Conservation (phyloP, 2,797 vertebrate species). For the Novumbra hubbsi region DNA sequence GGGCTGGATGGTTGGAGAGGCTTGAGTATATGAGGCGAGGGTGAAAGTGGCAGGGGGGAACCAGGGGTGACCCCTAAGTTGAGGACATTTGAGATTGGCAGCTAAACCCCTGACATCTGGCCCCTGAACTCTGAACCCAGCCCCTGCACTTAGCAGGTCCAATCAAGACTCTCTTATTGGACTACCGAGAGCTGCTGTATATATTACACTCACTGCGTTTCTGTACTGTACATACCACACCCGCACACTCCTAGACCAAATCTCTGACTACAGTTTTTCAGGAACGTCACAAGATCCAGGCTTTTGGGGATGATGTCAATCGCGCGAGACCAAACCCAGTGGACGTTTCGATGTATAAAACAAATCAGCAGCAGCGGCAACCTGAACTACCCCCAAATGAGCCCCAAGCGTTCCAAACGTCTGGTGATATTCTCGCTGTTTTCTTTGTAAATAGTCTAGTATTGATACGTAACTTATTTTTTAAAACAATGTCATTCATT, state of each 20-base stretch:
- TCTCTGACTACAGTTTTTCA: constrained; percentile 51
- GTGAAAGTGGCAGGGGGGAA: constrained; percentile 36
- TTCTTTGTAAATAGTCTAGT: constrained; percentile 78
- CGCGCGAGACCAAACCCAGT: no score
- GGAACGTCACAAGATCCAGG: no score
- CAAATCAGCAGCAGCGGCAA: no score
- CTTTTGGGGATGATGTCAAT: no score
- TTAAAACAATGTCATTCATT: constrained; percentile 62
- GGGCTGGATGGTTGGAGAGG: constrained; percentile 24
- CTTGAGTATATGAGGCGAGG: constrained; percentile 21
- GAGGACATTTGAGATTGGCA: constrained; percentile 67
- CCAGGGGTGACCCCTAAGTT: constrained; percentile 41
- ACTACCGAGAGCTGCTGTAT: constrained; percentile 25
- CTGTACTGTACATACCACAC: constrained; percentile 38
- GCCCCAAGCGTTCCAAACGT: no score
- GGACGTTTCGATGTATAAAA: no score
- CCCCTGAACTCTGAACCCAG: constrained; percentile 43
- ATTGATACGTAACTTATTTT: constrained; percentile 51
- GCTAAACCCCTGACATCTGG: constrained; percentile 65
- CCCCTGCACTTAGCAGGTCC: constrained; percentile 26
- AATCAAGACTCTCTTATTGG: constrained; percentile 31
- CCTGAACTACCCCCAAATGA: no score
- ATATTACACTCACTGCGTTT: constrained; percentile 30
- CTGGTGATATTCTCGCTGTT: constrained; percentile 29
- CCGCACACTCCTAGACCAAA: constrained; percentile 43